Base-by-base conservation (phyloP, 2,888 invertebrate species). In the Helobdella robusta region DNA sequence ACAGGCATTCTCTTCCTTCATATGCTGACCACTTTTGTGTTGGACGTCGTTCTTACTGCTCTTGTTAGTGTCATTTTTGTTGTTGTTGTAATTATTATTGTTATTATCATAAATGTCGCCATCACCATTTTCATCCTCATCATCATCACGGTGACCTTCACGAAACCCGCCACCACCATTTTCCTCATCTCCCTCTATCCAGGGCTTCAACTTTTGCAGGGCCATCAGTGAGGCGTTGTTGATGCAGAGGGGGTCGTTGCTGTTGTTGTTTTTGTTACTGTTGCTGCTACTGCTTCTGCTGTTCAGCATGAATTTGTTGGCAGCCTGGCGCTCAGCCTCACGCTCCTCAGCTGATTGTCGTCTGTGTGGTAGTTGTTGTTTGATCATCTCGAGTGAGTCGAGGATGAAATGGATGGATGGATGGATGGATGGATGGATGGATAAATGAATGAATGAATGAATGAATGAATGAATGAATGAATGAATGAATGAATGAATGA, bases 311-410 rank as follows among this genome's bases (percentile, higher is more conserved):
- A 95, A 84, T 66, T 94, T 85, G 82, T 92, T 95, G 67, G 95
- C 94, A 18, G 95, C 95, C 81, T 97, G 95, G 67, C 95, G 84
- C 79, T 97, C 95, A 0, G 94, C 93, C 81, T 97, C 95, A 2
- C 94, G 84, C 77, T 97, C 95, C 80, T 97, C 95, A 0, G 95
- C 94, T 23, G 95, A 95, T 83, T 97, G 95, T 71, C 95, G 86
- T 83, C 95, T 97, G 48, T 15, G 35, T 28, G 18, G 35, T 1
- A 23, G 40, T 40, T 11, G 40, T 40, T 11, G 40, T 18, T 11
- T 40, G 40, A 18, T 40, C 11, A 18, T 40, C 11, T 11, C 18
- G 40, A 40, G 11, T 11, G 40, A 15, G 40, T 11, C 18, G 40
- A 18, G n/a, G 20, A 25, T 50, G 50, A 25, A 11, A 50, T 20